Base-by-base conservation (phyloP, 2,888 invertebrate species). In the Busseola fusca region DNA sequence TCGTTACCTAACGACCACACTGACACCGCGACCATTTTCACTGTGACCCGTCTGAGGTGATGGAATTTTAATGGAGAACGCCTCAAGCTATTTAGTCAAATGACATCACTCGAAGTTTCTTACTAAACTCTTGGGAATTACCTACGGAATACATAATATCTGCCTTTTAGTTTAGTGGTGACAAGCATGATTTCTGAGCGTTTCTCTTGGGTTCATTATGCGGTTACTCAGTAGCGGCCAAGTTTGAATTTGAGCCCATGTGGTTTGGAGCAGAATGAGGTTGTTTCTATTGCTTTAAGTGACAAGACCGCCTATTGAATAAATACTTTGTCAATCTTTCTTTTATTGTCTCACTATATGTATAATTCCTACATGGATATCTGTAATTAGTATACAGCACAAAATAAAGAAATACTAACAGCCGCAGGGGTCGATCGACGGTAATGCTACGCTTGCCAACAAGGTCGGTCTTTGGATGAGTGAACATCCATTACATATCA, bases 51-150 rank as follows among this genome's bases (percentile, higher is more conserved):
- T 64, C 64, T 74, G 56, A n/a, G 64, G 64, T 80, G 71, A 85
- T 83, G 69, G 71, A 69, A 83, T 80, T 85, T 83, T 85, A 85
- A 85, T 75, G 72, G 72, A 68, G 59, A 59, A 60, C 54, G 77
- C 83, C 70, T 64, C 66, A 42, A 74, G 83, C 76, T 76, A 74
- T 83, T 80, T 80, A 80, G 72, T 67, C 63, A 69, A 83, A 83
- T 72, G 67, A 56, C 64, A 67, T 69, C 57, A 69, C 67, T 69
- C 40, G 34, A 74, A 84, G 69, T 71, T 83, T 69, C 65, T 64
- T 58, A 57, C 66, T 18, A 65, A 83, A 69, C 56, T 80, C 80
- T 79, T 80, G 45, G 58, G 57, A 54, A 54, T 58, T 68, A 45
- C 60, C 57, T 37, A 56, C 37, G 50, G 63, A 83, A 60, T 82